Evolutionary conservation across 2,113 vertebrate species (phyloP).

Genomic region (Edolisoma coerulescens): DNA sequence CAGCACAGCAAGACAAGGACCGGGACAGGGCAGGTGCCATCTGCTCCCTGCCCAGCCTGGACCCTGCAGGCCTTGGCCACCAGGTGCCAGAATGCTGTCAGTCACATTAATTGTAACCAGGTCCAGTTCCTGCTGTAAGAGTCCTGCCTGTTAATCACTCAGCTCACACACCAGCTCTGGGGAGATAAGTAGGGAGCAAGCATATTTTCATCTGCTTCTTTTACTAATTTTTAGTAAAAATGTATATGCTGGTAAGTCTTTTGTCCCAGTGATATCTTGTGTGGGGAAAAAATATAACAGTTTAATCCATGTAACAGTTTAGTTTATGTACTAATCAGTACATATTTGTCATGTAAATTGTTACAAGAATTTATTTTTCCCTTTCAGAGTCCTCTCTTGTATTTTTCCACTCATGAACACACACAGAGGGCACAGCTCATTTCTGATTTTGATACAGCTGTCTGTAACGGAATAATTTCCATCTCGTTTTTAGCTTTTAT

Average conservation of each 20-base stretch:
- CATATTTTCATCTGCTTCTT: not conserved
- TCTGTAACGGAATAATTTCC: not conserved
- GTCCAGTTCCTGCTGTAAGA: not conserved
- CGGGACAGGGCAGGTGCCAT: fast-evolving
- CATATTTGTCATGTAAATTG: not conserved
- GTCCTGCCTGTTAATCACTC: fast-evolving
- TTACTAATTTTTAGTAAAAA: not conserved
- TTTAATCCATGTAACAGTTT: no score
- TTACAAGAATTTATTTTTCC: not conserved
- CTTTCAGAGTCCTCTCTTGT: not conserved
- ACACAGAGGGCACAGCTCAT: not conserved
- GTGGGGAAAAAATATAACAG: not conserved
- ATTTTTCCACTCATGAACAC: not conserved
- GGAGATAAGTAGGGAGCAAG: not conserved
- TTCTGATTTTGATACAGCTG: not conserved
- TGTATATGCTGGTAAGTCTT: not conserved
- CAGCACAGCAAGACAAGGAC: not conserved
- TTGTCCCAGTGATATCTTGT: not conserved
- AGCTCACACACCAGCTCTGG: not conserved
- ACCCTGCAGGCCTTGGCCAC: not conserved
- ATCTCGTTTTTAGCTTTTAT: not conserved
- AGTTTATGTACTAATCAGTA: not conserved
- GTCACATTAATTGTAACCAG: not conserved
- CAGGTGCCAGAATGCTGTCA: not conserved
- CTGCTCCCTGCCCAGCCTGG: not conserved